phyloP scores from a whole-genome alignment of 2,113 vertebrate genomes.

The Prinia subflava region DNA sequence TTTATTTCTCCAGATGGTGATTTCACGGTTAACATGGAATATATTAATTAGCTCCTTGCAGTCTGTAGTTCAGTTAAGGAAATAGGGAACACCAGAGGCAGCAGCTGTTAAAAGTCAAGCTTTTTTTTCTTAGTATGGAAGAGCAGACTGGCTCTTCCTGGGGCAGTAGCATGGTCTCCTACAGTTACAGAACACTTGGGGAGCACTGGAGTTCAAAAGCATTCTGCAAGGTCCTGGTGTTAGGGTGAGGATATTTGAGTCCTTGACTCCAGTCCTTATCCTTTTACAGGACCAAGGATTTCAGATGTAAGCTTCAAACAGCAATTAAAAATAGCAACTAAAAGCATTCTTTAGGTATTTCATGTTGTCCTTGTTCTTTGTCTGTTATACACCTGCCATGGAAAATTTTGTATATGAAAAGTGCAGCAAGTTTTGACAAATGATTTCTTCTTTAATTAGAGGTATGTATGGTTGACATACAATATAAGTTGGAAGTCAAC shows the following conservation, averaged over 20 bases:
- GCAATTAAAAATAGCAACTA: slow-evolving; percentile 60
- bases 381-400: slow-evolving; percentile 66
- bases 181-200: slow-evolving; percentile 48
- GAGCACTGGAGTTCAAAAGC: slow-evolving; percentile 67
- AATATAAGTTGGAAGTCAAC: slow-evolving; percentile 47
- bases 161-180: slow-evolving; percentile 44
- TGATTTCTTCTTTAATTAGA: slow-evolving; percentile 39
- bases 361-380: slow-evolving; percentile 57
- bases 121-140: slow-evolving; percentile 31
- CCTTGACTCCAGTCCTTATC: slow-evolving; percentile 59
- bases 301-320: slow-evolving; percentile 63
- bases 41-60: slow-evolving; percentile 16
- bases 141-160: neutral
- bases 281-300: slow-evolving; percentile 56
- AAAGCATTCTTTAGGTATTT: slow-evolving; percentile 56
- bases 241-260: slow-evolving; percentile 67
- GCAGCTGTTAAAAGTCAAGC: slow-evolving; percentile 63
- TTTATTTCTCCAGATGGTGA: neutral
- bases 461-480: slow-evolving; percentile 16
- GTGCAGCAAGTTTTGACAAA: slow-evolving; percentile 53
- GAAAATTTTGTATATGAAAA: slow-evolving; percentile 59
- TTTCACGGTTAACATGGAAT: slow-evolving; percentile 14
- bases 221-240: slow-evolving; percentile 62
- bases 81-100: slow-evolving; percentile 23
- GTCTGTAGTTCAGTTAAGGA: slow-evolving; percentile 11